Percentiles rank a stretch among this genome's conserved stretches.
Evolutionary conservation across 2,888 invertebrate species (phyloP).

Genomic region (Nemotelus pantherinus): DNA sequence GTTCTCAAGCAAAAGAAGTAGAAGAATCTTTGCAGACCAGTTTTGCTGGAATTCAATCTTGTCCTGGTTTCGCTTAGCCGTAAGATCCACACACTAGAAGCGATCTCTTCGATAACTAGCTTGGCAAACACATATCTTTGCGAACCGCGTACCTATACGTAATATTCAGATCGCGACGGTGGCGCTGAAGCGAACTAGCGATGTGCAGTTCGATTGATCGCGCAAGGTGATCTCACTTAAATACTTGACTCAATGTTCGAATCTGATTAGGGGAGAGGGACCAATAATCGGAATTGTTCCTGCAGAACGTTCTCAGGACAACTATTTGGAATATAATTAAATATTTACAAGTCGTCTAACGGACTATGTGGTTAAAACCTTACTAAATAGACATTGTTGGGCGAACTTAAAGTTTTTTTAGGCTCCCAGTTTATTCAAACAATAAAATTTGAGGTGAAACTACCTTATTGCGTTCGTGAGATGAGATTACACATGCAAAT

Average conservation of each 20-base stretch:
- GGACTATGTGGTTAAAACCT: too few species aligned
- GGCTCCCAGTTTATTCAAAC: too few species aligned
- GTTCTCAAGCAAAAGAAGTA: constrained; percentile 1
- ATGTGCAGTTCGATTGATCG: constrained; percentile 13
- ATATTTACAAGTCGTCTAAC: too few species aligned
- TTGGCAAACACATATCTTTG: background rate
- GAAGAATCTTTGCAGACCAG: constrained; percentile 15
- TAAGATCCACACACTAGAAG: background rate
- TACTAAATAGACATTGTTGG: too few species aligned
- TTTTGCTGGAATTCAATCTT: constrained; percentile 9
- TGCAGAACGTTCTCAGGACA: too few species aligned
- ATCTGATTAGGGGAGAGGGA: constrained; percentile 15
- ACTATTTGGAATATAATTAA: too few species aligned
- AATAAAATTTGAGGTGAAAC: background rate
- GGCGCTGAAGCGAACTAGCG: constrained; percentile 1
- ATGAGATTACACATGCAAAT: constrained; percentile 32
- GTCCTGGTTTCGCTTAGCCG: background rate
- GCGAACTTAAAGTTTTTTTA: too few species aligned
- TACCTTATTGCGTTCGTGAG: background rate
- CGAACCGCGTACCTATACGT: background rate
- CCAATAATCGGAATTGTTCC: background rate
- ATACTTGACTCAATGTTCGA: constrained; percentile 27
- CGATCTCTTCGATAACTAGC: too few species aligned
- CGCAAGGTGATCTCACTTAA: constrained; percentile 28
- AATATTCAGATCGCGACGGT: background rate